phyloP scores from a whole-genome alignment of 1,140 invertebrate genomes.

The Heliconius himera region DNA sequence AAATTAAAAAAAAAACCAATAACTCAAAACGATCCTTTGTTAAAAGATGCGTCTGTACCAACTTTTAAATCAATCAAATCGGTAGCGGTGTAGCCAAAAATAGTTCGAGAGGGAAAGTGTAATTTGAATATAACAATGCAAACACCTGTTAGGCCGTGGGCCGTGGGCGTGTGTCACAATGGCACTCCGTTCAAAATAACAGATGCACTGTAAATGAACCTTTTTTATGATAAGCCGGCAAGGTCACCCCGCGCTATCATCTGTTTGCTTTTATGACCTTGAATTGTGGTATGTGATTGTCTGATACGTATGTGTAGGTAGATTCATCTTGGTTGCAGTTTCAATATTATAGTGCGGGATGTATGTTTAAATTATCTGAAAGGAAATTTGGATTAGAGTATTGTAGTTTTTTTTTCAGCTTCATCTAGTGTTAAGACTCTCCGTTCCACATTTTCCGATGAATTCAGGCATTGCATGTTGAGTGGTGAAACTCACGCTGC shows the following conservation, averaged over 20 bases:
- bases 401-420: background rate
- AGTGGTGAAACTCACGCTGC: too few species aligned
- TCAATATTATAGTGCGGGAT: background rate
- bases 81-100: constrained; percentile 35
- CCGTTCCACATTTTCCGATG: too few species aligned
- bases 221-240: constrained; percentile 69
- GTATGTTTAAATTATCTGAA: background rate
- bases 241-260: constrained; percentile 62
- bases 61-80: constrained; percentile 26
- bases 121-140: constrained; percentile 80
- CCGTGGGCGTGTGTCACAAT: constrained; percentile 65
- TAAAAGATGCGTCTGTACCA: constrained; percentile 38
- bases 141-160: constrained; percentile 72
- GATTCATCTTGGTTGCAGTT: background rate
- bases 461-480: too few species aligned
- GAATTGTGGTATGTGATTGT: background rate
- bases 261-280: constrained; percentile 44
- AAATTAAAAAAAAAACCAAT: background rate
- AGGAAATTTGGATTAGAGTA: background rate
- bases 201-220: constrained; percentile 76
- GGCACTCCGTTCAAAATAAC: constrained; percentile 57
- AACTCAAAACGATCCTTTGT: background rate
- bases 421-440: background rate
- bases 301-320: background rate
- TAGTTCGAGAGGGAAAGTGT: constrained; percentile 71